Evolutionary conservation across 2,797 vertebrate genomes (phyloP), one percentile per base, ranked within the genome.

Genomic region (Spinibarbus caldwelli): DNA sequence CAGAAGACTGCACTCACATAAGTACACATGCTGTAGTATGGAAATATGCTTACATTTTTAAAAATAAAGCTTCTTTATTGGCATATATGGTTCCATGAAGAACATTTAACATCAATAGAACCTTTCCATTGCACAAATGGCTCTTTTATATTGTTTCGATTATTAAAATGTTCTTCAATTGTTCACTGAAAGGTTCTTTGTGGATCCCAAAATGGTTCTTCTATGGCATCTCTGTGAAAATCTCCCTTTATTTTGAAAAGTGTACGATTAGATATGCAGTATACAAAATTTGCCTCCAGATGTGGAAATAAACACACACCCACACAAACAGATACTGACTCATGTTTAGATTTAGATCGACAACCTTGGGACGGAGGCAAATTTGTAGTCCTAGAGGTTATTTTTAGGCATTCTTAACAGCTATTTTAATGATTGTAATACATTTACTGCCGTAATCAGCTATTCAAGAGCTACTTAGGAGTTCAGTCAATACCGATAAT

Each of bases 381-480:
- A 86, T 81, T 52, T 49, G 45, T 62, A 49, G 68, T 45, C 59
- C 12, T 12, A 47, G 2, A 84, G 82, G 86, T 89, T 94, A 92
- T 94, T 93, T 93, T 92, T 93, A 89, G 92, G 64, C 45, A 79
- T 72, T 73, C 26, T 80, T 86, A 94, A 89, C 64, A 83, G 85
- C 75, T 85, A 80, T 78, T 88, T 85, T 82, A 85, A 85, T 52
- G 83, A 80, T 59, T 64, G 29, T 47, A 93, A 94, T 94, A 91
- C 92, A 91, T 87, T 94, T 92, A 93, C 87, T 38, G 90, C 90
- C 89, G 89, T 86, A 88, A 83, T 78, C 86, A 81, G 83, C 88
- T 91, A 88, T 88, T 92, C 84, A 76, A 85, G 86, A 88, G 67
- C 86, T 90, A 89, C 93, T 95, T 92, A 78, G 91, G 92, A 87